Base-by-base conservation (phyloP, 2,888 invertebrate species). In the Aspidapion aeneum region DNA sequence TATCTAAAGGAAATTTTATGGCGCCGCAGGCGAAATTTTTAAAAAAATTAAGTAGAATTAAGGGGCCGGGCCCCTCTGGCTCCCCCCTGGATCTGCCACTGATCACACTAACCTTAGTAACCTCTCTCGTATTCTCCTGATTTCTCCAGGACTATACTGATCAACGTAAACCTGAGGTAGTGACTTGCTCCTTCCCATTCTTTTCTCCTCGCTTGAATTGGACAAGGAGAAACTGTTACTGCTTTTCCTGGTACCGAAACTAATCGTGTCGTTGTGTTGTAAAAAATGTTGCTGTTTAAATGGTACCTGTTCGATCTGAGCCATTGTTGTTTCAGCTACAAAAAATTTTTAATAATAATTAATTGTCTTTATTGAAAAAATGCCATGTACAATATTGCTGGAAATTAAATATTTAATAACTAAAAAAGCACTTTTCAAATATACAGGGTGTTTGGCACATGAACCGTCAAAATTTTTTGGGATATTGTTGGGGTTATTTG, bases 21-120 rank as follows among this genome's bases (percentile, higher is more conserved):
- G n/a, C n/a, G n/a, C n/a, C n/a, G n/a, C n/a, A n/a, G n/a, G n/a
- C n/a, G n/a, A n/a, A n/a, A n/a, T n/a, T n/a, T n/a, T n/a, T n/a
- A n/a, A n/a, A n/a, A n/a, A n/a, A n/a, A n/a, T n/a, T n/a, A n/a
- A n/a, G n/a, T n/a, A n/a, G n/a, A n/a, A n/a, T n/a, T n/a, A n/a
- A n/a, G n/a, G n/a, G n/a, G n/a, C n/a, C n/a, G n/a, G n/a, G n/a
- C n/a, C n/a, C n/a, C n/a, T n/a, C n/a, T n/a, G n/a, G n/a, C n/a
- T n/a, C n/a, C n/a, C n/a, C n/a, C n/a, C n/a, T n/a, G n/a, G n/a
- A n/a, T n/a, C n/a, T n/a, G n/a, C n/a, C n/a, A n/a, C n/a, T n/a
- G n/a, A n/a, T n/a, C n/a, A n/a, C n/a, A n/a, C n/a, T n/a, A n/a
- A 79, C 79, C 79, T 77, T 58, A 80, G 68, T 56, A 81, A 68